Percentiles rank a stretch among this genome's conserved stretches.
These are phyloP conservation scores for Pectinophora gossypiella DNA, from an alignment of 1,140 invertebrate species.

Conservation along the genomic window DNA sequence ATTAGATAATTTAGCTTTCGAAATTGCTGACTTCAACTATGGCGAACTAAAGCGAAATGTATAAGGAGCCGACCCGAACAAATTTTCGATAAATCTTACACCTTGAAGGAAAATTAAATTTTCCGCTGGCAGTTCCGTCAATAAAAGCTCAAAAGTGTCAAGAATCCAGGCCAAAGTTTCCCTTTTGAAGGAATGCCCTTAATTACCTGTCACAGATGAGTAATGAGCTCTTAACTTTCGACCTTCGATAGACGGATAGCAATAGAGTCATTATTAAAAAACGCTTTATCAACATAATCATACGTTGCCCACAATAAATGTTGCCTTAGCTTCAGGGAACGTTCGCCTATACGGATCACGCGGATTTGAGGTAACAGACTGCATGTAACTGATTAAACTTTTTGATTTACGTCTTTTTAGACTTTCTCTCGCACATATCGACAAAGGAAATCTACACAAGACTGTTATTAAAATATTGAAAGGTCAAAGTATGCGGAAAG, in stretches of 20 bases:
- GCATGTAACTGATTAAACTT: too few species aligned
- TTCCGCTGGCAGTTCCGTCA: neutral
- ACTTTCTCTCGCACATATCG: neutral
- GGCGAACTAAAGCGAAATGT: too few species aligned
- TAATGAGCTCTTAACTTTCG: constrained; percentile 4
- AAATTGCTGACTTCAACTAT: too few species aligned
- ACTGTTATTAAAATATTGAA: neutral
- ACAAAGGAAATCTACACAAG: too few species aligned
- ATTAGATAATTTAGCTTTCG: too few species aligned
- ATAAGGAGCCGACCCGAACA: neutral
- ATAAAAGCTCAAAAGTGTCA: neutral
- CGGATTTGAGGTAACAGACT: too few species aligned
- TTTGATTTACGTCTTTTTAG: neutral
- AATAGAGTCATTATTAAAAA: constrained; percentile 19
- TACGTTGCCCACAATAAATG: neutral
- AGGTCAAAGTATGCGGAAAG: neutral
- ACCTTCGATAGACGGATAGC: neutral
- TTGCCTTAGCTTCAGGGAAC: too few species aligned
- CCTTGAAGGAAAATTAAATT: neutral
- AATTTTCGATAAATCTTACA: neutral
- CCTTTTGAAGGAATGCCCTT: constrained; percentile 2
- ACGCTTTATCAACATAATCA: constrained; percentile 13
- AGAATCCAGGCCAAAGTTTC: neutral
- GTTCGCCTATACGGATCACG: too few species aligned
- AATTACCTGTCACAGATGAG: constrained; percentile 4